phyloP scores from a whole-genome alignment of 2,888 invertebrate species.

The Peribatodes rhomboidaria region DNA sequence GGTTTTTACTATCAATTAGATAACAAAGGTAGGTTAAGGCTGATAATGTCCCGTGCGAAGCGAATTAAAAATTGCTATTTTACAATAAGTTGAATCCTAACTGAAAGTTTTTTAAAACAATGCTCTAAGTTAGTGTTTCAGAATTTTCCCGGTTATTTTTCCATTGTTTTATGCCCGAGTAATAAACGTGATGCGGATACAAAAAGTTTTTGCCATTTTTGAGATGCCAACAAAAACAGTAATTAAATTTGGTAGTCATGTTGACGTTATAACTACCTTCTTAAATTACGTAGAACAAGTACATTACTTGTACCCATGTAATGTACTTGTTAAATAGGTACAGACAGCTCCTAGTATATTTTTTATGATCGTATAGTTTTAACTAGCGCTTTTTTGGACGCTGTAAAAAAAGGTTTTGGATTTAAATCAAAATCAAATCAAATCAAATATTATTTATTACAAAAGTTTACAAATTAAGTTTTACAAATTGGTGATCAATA shows the following conservation, averaged over 20 bases:
- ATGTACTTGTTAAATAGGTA: too few species aligned
- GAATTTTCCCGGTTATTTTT: neutral
- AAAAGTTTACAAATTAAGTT: too few species aligned
- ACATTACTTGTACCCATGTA: neutral
- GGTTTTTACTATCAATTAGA: too few species aligned
- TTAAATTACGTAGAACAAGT: neutral
- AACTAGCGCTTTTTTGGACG: too few species aligned
- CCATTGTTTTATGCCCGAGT: constrained; percentile 1
- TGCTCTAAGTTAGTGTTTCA: neutral
- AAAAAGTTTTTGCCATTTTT: neutral
- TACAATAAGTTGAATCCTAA: neutral
- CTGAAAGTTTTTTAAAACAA: constrained; percentile 1
- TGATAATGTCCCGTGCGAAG: too few species aligned
- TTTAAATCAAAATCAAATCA: too few species aligned
- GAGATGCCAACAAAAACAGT: constrained; percentile 16
- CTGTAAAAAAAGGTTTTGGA: too few species aligned
- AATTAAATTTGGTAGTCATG: neutral
- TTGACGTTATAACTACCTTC: neutral
- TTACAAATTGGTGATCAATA: too few species aligned
- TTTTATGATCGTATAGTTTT: neutral
- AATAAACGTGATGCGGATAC: constrained; percentile 19
- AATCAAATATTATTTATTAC: too few species aligned
- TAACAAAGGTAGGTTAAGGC: too few species aligned
- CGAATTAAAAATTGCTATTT: too few species aligned
- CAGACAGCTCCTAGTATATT: neutral